Evolutionary conservation across 2,797 vertebrate species (phyloP), one percentile per base, ranked within the genome.

Genomic region (Acipenser oxyrinchus): DNA sequence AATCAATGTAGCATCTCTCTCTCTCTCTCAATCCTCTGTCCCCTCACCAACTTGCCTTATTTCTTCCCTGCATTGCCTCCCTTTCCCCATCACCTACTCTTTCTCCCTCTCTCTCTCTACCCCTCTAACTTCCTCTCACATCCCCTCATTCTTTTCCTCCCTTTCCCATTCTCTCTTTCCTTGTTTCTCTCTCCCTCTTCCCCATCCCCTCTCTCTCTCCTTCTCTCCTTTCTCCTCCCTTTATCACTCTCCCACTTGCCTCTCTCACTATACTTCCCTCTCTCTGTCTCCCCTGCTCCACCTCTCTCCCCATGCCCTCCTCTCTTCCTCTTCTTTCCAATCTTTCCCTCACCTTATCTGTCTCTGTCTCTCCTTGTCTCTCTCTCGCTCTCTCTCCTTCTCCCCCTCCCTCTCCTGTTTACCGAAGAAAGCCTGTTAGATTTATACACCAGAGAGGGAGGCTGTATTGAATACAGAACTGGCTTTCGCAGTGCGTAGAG

Each of bases 401-500:
- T 53, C 67, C 51, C 62, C 23, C 52, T 65, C 51, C 8, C 15
- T 10, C 52, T 49, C 48, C 63, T 18, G 50, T 65, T 65, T 65
- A 49, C 69, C 57, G 58, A 59, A 58, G 72, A 23, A 63, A 60
- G 63, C 62, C 49, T 63, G 64, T 12, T 7, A 60, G 66, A 67
- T 68, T 13, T 23, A 63, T 15, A 53, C 18, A 23, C 68, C 64
- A 66, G 62, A 10, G 63, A 71, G 48, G 37, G 50, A 61, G 48
- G 63, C 67, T 68, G 71, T 77, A 73, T 12, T n/a, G 75, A 78
- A 75, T 73, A 72, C 66, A 68, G 64, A 75, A 69, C 64, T 48
- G 12, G n/a, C 48, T 78, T 76, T 76, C 73, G 74, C 76, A 78
- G 64, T 81, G 75, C 70, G 74, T 61, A 74, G 63, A 64, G 71